Base-by-base conservation (phyloP, 2,797 vertebrate genomes). In the Margarornis squamiger region DNA sequence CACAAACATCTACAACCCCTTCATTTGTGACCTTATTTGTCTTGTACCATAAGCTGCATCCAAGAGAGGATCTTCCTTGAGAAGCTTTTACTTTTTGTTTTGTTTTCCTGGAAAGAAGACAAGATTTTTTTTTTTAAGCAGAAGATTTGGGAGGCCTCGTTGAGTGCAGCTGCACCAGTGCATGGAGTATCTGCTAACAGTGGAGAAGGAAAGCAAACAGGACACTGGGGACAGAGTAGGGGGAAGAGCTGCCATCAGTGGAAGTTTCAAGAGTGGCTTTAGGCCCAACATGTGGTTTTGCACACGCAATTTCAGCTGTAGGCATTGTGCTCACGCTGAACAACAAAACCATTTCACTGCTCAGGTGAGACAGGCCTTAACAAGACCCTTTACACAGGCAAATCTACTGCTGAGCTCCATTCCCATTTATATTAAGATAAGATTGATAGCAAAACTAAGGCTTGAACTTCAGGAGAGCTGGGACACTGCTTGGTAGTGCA, bases 231-330 rank as follows among this genome's bases (percentile, higher is more conserved):
- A 38, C 41, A 41, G 46, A 26, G 9, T 4, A 4, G 26, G n/a
- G 62, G 36, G 19, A 89, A 80, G 21, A 73, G 3, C 34, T 81
- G 43, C 6, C 59, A 65, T 27, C 2, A 4, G 14, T 41, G 32
- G 30, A 75, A 55, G 14, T 29, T 57, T 74, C 52, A 36, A 34
- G 34, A 83, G 48, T 34, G 88, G 30, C 8, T 45, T 29, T 15
- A 77, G 27, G 4, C 19, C 26, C 34, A 61, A 15, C 2, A 1
- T n/a, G 34, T 1, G 4, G 17, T 26, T 90, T 67, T 38, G 7
- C 13, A 39, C 77, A 61, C 54, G 76, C 32, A 63, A 93, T 92
- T 89, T 86, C 55, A 87, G 49, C 81, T 90, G 68, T 68, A 95
- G 73, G 67, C 23, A 43, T 32, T 29, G 23, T 12, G 22, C 46